Evolutionary conservation across 2,888 invertebrate species (phyloP).

Genomic region (Liopterus haemorrhoidalis): DNA sequence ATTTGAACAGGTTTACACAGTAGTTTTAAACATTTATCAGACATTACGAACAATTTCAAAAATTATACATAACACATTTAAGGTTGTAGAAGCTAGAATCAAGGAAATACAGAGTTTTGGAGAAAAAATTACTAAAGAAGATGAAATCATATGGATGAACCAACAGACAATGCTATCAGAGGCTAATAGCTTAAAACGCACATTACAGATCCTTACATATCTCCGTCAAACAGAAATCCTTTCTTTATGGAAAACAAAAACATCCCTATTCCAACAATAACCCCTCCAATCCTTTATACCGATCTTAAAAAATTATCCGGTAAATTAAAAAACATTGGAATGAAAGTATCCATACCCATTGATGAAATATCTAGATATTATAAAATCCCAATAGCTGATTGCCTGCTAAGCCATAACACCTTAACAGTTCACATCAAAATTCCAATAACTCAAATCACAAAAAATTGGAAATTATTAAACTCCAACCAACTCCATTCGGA

Average conservation of each 20-base stretch:
- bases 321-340: neutral
- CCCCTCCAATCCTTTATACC: neutral
- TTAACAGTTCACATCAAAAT: slow-evolving; percentile 3
- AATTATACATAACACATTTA: slow-evolving; percentile 3
- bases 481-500: slow-evolving; percentile 15
- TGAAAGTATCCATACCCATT: slow-evolving; percentile 4
- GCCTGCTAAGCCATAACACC: neutral
- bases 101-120: neutral
- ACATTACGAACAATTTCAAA: no score
- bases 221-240: no score
- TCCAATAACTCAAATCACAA: slow-evolving; percentile 6
- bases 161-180: no score
- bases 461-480: slow-evolving; percentile 10
- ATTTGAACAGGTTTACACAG: no score
- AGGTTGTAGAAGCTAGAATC: slow-evolving; percentile 3
- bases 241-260: no score
- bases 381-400: slow-evolving; percentile 16
- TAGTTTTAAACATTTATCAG: no score
- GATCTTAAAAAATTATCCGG: neutral
- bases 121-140: no score
- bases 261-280: slow-evolving; percentile 2
- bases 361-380: slow-evolving; percentile 9
- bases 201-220: no score
- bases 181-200: no score
- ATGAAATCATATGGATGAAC: no score